A percentile compares a stretch with the other conserved stretches of the same genome.
These are phyloP conservation scores for Pyralis farinalis DNA, from an alignment of 2,888 invertebrate genomes.

Conservation along the genomic window DNA sequence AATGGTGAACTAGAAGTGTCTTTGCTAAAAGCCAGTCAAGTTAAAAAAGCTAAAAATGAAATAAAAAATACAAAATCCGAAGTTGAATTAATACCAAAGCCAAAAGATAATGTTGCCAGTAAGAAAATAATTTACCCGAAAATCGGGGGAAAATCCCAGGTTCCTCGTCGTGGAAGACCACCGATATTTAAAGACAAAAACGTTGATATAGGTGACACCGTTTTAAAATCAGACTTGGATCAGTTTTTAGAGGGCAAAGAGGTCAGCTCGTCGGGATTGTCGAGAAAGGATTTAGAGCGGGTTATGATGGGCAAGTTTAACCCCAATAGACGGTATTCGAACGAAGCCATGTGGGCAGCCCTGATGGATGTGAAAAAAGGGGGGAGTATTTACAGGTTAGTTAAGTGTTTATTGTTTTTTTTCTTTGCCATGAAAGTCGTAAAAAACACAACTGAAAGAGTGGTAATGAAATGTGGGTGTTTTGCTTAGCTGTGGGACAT, in stretches of 20 bases:
- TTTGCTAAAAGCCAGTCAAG: constrained; percentile 55
- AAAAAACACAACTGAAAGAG: too few species aligned
- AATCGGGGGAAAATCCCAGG: constrained; percentile 50
- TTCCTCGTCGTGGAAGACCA: constrained; percentile 58
- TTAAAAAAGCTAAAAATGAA: constrained; percentile 44
- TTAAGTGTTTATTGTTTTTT: constrained; percentile 2
- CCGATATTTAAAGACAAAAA: constrained; percentile 70
- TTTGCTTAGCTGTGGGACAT: too few species aligned
- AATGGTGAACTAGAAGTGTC: constrained; percentile 75
- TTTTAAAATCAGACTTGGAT: constrained; percentile 71
- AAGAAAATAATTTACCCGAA: constrained; percentile 42
- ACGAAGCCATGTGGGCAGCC: constrained; percentile 80
- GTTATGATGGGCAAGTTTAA: constrained; percentile 79
- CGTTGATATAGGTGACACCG: constrained; percentile 67
- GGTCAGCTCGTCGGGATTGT: constrained; percentile 71
- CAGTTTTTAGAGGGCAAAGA: constrained; percentile 75
- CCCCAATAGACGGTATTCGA: constrained; percentile 72
- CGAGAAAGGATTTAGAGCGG: constrained; percentile 68
- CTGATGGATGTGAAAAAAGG: constrained; percentile 82
- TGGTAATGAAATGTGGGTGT: too few species aligned
- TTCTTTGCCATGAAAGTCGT: too few species aligned
- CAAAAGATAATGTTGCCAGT: constrained; percentile 39
- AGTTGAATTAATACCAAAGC: constrained; percentile 66
- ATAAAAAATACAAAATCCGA: constrained; percentile 55
- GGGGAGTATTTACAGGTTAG: constrained; percentile 81